Percentiles rank a stretch among this genome's conserved stretches.
Conservation (phyloP, 2,888 invertebrate genomes). For the Sarcophaga subvicina region DNA sequence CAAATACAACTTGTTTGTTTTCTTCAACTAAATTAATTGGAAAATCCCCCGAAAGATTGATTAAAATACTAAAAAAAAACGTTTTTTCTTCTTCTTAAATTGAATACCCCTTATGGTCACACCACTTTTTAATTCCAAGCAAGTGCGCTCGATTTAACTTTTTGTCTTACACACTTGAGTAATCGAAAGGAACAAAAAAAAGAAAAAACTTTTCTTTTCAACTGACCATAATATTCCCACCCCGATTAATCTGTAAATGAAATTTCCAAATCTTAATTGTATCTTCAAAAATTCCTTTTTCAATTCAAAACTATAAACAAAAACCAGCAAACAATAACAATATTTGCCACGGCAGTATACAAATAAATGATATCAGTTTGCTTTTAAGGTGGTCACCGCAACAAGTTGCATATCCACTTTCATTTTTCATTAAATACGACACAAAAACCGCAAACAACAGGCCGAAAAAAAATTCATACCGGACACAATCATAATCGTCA, state of each 20-base stretch:
- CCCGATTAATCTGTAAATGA: constrained; percentile 57
- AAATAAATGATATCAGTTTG: constrained; percentile 49
- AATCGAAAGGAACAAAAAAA: neutral
- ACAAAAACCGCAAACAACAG: constrained; percentile 13
- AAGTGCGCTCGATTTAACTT: constrained; percentile 15
- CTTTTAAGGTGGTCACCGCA: constrained; percentile 52
- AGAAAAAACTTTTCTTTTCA: neutral
- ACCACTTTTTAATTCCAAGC: constrained; percentile 7
- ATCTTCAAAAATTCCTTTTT: constrained; percentile 59
- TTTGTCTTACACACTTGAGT: neutral
- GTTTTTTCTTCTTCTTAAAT: too few species aligned
- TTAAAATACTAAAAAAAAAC: too few species aligned
- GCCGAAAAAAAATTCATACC: constrained; percentile 38
- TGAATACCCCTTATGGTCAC: constrained; percentile 14
- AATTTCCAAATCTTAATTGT: constrained; percentile 60
- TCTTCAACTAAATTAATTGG: too few species aligned
- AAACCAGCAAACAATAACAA: neutral
- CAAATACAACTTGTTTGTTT: too few species aligned
- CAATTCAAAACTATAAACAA: constrained; percentile 24
- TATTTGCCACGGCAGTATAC: neutral
- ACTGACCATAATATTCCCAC: constrained; percentile 54
- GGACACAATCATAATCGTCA: constrained; percentile 62
- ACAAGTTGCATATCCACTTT: constrained; percentile 73
- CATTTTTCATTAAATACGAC: constrained; percentile 74
- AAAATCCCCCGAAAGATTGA: too few species aligned